Evolutionary conservation across 2,888 invertebrate genomes (phyloP), one percentile per base, ranked within the genome.

Genomic region (Eumacrocentrus americanus): DNA sequence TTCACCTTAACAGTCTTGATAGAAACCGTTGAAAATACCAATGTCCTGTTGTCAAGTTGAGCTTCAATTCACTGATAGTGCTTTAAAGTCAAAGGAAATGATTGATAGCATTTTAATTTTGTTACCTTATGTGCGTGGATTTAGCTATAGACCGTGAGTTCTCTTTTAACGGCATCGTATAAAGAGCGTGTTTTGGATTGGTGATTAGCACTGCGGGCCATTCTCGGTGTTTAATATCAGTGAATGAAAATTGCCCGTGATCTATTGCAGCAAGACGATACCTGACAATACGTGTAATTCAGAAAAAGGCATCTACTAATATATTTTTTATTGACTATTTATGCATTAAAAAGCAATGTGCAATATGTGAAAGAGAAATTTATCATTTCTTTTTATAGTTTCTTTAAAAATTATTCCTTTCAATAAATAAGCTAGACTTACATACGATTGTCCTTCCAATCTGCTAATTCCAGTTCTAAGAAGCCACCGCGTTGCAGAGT

Each of bases 391-490:
- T 9, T 20, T 6, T 18, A n/a, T 22, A 9, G 22, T 22, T n/a
- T n/a, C n/a, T 25, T 11, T 23, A 14, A 25, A 14, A 11, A 34
- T 34, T 34, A 12, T 35, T 50, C 9, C 25, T 25, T 12, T 34
- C 1, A 37, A n/a, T n/a, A n/a, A n/a, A n/a, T n/a, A n/a, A n/a
- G n/a, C n/a, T 22, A 6, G 51, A 62, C 83, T 83, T 83, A 91
- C 91, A 91, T 86, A 83, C 95, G 85, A 75, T 91, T 91, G 72
- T 92, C 91, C 81, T 93, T 95, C 95, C 95, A 96, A 82, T 96
- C 96, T 6, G 90, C 93, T 55, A 95, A 82, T 82, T 96, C 96
- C 59, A 95, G 83, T 81, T 96, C 96, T 61, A 95, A 82, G 75
- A 87, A 91, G 3, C 95, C 95, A 62, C 86, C 86, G 69, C 88